A percentile compares a stretch with the other conserved stretches of the same genome.
Evolutionary conservation across 2,113 vertebrate genomes (phyloP).

Genomic region (Synodontis membranacea): DNA sequence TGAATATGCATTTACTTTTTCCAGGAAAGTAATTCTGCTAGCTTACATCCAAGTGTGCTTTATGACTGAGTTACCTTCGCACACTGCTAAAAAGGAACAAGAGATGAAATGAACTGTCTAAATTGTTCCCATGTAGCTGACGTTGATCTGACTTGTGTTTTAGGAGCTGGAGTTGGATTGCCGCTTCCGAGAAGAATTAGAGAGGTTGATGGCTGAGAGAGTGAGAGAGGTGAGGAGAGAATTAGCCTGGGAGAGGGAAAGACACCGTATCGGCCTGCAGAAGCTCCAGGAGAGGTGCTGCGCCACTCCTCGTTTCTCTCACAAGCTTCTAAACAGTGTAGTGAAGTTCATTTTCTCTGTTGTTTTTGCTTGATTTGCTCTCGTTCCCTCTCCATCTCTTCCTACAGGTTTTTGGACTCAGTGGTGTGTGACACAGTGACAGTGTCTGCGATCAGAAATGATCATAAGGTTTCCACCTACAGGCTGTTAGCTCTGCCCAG

Average conservation of each 20-base stretch:
- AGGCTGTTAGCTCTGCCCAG: slow-evolving; percentile 65
- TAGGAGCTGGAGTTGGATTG: slow-evolving; percentile 82
- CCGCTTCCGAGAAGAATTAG: slow-evolving; percentile 74
- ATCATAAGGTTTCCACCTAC: slow-evolving; percentile 81
- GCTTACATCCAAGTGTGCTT: background rate
- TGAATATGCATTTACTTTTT: background rate
- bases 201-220: slow-evolving; percentile 68
- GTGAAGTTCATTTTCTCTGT: background rate
- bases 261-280: slow-evolving; percentile 69
- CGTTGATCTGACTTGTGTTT: slow-evolving; percentile 25
- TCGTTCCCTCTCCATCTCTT: background rate
- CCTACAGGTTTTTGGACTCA: slow-evolving; percentile 75
- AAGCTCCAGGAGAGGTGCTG: slow-evolving; percentile 80
- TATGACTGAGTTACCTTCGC: background rate
- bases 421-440: slow-evolving; percentile 73
- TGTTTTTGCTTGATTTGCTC: background rate
- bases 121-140: background rate
- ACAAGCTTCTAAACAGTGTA: background rate
- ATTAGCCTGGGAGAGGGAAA: slow-evolving; percentile 85
- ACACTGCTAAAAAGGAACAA: background rate
- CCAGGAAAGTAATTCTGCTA: background rate
- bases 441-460: slow-evolving; percentile 78
- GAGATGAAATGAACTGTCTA: background rate
- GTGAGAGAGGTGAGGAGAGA: slow-evolving; percentile 76
- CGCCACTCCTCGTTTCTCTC: background rate